Evolutionary conservation across 2,113 vertebrate genomes (phyloP).

Genomic region (Pseudorhombus dupliciocellatus): DNA sequence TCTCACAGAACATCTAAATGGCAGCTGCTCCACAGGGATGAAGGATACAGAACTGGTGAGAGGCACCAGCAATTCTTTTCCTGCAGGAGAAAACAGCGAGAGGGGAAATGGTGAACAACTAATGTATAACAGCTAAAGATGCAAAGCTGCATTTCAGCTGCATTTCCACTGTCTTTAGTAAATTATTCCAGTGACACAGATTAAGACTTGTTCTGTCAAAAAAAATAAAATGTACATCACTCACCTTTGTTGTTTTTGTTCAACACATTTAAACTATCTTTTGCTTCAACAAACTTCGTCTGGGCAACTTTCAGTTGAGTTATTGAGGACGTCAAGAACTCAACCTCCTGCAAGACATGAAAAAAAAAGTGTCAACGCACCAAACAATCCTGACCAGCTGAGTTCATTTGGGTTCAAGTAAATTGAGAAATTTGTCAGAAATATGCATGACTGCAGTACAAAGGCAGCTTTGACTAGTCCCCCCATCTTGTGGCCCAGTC

Average conservation of each 20-base stretch:
- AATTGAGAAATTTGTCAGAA: no score
- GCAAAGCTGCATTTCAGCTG: background rate
- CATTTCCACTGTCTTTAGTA: background rate
- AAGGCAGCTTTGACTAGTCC: no score
- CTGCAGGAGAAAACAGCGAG: constrained; percentile 68
- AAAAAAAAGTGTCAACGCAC: background rate
- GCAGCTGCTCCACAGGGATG: background rate
- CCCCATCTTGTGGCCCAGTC: no score
- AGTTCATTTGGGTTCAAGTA: no score
- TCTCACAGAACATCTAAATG: background rate
- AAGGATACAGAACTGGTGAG: constrained; percentile 97
- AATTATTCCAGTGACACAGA: background rate
- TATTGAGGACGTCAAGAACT: constrained; percentile 93
- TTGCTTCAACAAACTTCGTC: constrained; percentile 93
- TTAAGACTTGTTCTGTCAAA: background rate
- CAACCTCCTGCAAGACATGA: constrained; percentile 84
- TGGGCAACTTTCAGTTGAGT: constrained; percentile 93
- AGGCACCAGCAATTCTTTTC: constrained; percentile 91
- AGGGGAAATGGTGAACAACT: background rate
- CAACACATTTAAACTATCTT: constrained; percentile 89
- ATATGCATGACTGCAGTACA: no score
- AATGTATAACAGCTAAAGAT: background rate
- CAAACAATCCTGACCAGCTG: background rate
- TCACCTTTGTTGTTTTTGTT: constrained; percentile 88
- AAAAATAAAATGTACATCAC: constrained; percentile 13